phyloP scores from a whole-genome alignment of 2,797 vertebrate genomes.

The Poeciliopsis gracilis region DNA sequence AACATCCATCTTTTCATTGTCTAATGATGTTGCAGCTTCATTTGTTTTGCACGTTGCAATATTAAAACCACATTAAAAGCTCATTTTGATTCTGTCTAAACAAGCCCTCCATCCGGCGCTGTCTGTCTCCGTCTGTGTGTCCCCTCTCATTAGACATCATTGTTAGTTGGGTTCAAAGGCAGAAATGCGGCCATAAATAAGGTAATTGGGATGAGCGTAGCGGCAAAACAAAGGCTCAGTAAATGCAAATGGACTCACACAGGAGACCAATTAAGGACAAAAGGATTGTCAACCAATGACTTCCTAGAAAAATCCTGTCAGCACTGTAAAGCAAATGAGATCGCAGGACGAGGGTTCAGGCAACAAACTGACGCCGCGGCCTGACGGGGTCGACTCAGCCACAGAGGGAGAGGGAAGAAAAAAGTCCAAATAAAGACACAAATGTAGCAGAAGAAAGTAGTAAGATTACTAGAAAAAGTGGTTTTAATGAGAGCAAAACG shows the following conservation, averaged over 20 bases:
- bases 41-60: neutral
- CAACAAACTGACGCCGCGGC: neutral
- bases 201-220: constrained; percentile 37
- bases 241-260: constrained; percentile 39
- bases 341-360: neutral
- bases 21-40: neutral
- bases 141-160: constrained; percentile 20
- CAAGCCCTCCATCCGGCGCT: neutral
- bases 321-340: constrained; percentile 16
- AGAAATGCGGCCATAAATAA: constrained; percentile 34
- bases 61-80: neutral
- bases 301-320: constrained; percentile 14
- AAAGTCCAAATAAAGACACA: no score
- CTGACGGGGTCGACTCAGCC: neutral
- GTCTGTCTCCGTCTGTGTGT: neutral
- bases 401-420: neutral
- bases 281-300: constrained; percentile 10
- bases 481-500: neutral
- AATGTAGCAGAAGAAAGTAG: neutral
- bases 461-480: neutral
- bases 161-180: constrained; percentile 29
- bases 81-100: neutral
- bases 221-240: constrained; percentile 28
- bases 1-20: neutral
- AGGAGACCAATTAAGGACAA: constrained; percentile 57